A percentile compares a stretch with the other conserved stretches of the same genome.
phyloP scores from a whole-genome alignment of 2,113 vertebrate genomes.

The Oxygymnocypris stewartii region DNA sequence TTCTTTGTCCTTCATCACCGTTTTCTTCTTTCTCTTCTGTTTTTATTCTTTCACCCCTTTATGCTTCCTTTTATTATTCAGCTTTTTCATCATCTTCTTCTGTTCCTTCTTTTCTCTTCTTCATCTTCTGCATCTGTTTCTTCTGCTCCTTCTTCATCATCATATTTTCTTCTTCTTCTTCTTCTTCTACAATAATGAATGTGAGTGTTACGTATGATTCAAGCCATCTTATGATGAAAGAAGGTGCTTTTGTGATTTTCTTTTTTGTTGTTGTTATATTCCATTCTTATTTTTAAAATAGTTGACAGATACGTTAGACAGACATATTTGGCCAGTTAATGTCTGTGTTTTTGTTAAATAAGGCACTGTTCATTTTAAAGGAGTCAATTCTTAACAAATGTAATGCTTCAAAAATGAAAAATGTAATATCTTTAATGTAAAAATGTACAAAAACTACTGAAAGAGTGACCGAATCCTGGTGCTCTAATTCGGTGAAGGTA shows the following conservation, averaged over 20 bases:
- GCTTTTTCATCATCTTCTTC: no score
- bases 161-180: neutral
- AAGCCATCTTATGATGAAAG: neutral
- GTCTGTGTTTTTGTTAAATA: neutral
- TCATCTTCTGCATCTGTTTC: no score
- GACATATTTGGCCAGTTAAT: neutral
- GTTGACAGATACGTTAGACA: neutral
- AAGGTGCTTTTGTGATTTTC: neutral
- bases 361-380: neutral
- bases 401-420: neutral
- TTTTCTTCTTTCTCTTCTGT: no score
- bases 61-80: no score
- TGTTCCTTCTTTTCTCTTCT: no score
- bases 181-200: neutral
- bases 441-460: conserved; percentile 34
- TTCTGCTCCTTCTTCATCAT: no score
- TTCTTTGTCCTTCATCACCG: no score
- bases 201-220: neutral
- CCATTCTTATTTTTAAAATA: neutral
- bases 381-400: neutral
- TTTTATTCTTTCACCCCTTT: no score
- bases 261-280: neutral
- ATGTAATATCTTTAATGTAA: neutral
- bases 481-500: conserved; percentile 71
- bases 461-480: conserved; percentile 57